Base-by-base conservation (phyloP, 2,113 vertebrate genomes). In the Prolemur simus region DNA sequence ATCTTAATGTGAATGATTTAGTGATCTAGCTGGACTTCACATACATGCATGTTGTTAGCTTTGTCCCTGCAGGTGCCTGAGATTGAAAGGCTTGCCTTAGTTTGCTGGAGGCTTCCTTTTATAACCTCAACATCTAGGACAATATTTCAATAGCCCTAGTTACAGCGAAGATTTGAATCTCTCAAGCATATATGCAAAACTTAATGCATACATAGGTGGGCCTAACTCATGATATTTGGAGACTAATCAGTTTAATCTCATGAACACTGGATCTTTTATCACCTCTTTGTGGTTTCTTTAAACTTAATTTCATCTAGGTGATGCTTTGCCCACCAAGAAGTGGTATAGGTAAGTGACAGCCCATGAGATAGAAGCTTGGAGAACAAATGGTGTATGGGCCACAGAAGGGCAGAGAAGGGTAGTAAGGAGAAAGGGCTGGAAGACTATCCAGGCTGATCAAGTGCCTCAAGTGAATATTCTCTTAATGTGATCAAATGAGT, bases 91-190 rank as follows among this genome's bases (percentile, higher is more conserved):
- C n/a, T 91, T 60, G 7, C 15, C 6, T 80, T 81, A 87, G 29
- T 52, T 64, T 77, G n/a, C 58, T n/a, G 45, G 42, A 94, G 64
- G 17, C 49, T 63, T 87, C 85, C 56, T 97, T 94, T 56, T 80
- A 68, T 84, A 63, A 49, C 32, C 49, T 95, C 45, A 34, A 8
- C 42, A 49, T 78, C 71, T 74, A 90, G 64, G 32, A 42, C 39
- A 56, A 34, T 56, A 49, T 87, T 47, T 83, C 34, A 63, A 3
- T 58, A 78, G 42, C 39, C 32, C 80, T 21, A 18, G 60, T 87
- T 89, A 80, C 5, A 66, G 37, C 39, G 11, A 54, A 80, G n/a
- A 89, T 69, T 78, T 64, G 74, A 92, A 17, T 88, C 8, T 88
- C 13, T 74, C 18, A 74, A 74, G 63, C 69, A 80, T 47, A 34